phyloP scores from a whole-genome alignment of 2,113 vertebrate genomes.

The Syrmaticus mikado region DNA sequence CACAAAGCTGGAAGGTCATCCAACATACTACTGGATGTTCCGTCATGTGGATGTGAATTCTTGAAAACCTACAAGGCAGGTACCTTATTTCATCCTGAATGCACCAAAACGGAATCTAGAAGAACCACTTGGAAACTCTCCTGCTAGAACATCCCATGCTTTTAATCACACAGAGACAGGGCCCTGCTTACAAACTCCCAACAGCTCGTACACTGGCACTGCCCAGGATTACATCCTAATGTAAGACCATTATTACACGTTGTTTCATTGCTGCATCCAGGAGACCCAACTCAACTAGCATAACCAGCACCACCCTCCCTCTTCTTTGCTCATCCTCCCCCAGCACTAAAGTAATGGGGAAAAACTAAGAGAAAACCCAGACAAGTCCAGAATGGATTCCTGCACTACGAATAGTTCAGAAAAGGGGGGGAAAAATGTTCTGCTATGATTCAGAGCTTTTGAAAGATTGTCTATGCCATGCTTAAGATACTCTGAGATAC shows the following conservation, averaged over 20 bases:
- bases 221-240: not conserved
- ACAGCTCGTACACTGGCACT: not conserved
- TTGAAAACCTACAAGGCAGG: not conserved
- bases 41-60: fast-evolving
- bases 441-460: not conserved
- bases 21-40: not conserved
- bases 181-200: not conserved
- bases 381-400: not conserved
- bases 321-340: not conserved
- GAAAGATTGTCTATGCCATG: not conserved
- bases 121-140: not conserved
- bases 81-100: not conserved
- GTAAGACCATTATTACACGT: not conserved
- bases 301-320: not conserved
- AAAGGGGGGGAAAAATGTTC: not conserved
- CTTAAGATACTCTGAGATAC: not conserved
- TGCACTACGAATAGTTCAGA: not conserved
- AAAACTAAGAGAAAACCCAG: not conserved
- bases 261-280: not conserved
- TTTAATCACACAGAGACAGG: not conserved
- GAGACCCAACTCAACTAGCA: not conserved
- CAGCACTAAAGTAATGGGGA: not conserved
- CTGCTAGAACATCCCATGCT: not conserved
- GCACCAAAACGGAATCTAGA: not conserved
- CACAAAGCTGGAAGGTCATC: not conserved